A percentile compares a stretch with the other conserved stretches of the same genome.
These are phyloP conservation scores for Zosterops japonicus DNA, from an alignment of 2,113 vertebrate genomes.

Conservation along the genomic window DNA sequence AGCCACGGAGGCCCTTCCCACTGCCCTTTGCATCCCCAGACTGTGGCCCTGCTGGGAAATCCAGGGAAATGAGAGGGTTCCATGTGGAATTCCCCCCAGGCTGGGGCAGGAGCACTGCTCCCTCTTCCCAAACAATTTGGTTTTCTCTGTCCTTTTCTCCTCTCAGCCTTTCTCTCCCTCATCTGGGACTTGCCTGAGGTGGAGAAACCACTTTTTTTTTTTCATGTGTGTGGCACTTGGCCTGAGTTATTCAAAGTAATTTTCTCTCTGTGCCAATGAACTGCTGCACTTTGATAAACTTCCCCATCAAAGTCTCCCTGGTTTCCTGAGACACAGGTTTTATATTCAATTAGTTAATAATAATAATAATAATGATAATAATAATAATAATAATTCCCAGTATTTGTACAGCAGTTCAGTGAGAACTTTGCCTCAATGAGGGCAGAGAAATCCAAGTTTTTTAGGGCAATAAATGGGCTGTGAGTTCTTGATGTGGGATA, in stretches of 20 bases:
- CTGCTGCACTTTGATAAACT: background rate
- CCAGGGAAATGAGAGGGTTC: background rate
- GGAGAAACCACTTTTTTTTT: background rate
- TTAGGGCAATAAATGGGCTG: background rate
- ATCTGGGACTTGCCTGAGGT: background rate
- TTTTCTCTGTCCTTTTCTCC: background rate
- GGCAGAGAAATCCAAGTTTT: background rate
- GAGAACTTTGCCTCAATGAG: background rate
- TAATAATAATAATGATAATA: background rate
- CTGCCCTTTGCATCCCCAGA: background rate
- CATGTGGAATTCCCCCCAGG: background rate
- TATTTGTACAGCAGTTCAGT: background rate
- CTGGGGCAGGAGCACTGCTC: background rate
- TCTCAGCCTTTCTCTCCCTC: background rate
- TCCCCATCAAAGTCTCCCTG: background rate
- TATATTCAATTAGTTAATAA: background rate
- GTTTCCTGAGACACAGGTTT: background rate
- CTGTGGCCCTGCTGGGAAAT: background rate
- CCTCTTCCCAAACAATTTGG: background rate
- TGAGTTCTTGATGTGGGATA: background rate
- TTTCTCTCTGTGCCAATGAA: background rate
- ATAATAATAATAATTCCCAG: background rate
- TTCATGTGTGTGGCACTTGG: background rate
- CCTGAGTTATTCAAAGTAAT: accelerated
- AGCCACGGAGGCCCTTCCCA: background rate